Base-by-base conservation (phyloP, 2,797 vertebrate species). In the Buceros bicornis region DNA sequence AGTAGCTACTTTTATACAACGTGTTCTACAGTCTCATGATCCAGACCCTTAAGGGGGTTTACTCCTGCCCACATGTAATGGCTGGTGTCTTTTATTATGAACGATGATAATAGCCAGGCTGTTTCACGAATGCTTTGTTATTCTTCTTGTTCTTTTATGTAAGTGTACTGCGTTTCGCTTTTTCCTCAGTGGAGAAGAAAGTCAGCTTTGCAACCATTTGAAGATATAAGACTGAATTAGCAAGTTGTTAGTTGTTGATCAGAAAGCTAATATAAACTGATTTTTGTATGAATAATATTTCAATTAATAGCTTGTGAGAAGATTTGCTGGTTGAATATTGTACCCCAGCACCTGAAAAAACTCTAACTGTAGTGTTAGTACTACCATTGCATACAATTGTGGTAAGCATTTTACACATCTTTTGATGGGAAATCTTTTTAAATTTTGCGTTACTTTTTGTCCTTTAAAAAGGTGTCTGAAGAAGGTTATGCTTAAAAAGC, bases 51-150 rank as follows among this genome's bases (percentile, higher is more conserved):
- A 22, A 31, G 2, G 37, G 26, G 6, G 2, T 65, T 89, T 94
- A 11, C 8, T 31, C 6, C 18, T 67, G 43, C 8, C 18, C 15
- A 4, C 0, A 0, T 26, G 20, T 33, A 24, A 13, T 26, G 35
- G 7, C 40, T 40, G 20, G 0, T 65, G 18, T 62, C 25, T 81
- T 82, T 65, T 64, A 26, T 67, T 89, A 84, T 72, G 48, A 73
- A 53, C 13, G n/a, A 22, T 43, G 92, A 20, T 37, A 72, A 28
- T 43, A 79, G 14, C 58, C 16, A 45, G n/a, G 71, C 45, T 42
- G n/a, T 28, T 85, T 37, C 47, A 56, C 5, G 2, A 90, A 71
- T 56, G 21, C 12, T 81, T 87, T 60, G 56, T 79, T 92, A 8
- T 31, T 74, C 11, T 90, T 66, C n/a, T 80, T 73, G 35, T 62